These are phyloP conservation scores for Automeris io DNA, from an alignment of 2,888 invertebrate species.

Conservation along the genomic window DNA sequence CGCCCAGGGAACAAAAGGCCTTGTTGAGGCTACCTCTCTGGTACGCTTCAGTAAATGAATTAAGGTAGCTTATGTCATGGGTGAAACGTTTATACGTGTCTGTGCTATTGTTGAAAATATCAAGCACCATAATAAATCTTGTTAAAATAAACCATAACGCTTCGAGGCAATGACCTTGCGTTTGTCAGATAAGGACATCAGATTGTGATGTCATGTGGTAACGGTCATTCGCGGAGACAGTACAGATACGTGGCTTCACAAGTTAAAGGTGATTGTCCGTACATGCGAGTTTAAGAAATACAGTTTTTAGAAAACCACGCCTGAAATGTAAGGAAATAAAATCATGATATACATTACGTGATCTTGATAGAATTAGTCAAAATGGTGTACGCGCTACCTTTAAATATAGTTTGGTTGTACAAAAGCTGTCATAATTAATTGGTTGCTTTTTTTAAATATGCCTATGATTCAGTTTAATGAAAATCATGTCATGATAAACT, in stretches of 20 bases:
- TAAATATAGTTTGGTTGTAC: no score
- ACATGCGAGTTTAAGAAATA: constrained; percentile 4
- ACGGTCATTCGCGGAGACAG: constrained; percentile 12
- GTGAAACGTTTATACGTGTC: constrained; percentile 45
- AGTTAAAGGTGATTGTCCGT: constrained; percentile 28
- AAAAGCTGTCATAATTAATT: no score
- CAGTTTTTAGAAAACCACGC: not conserved
- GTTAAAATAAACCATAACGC: constrained; percentile 30
- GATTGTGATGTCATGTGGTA: constrained; percentile 15
- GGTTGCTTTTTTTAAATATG: no score
- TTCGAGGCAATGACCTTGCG: constrained; percentile 41
- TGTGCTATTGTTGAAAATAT: constrained; percentile 43
- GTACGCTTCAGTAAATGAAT: constrained; percentile 35
- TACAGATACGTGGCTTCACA: constrained; percentile 14
- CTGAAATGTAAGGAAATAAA: constrained; percentile 11
- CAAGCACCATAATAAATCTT: constrained; percentile 45
- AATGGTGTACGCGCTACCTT: no score
- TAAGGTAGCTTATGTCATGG: constrained; percentile 59
- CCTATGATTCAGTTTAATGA: no score
- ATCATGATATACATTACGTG: not conserved
- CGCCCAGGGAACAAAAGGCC: no score
- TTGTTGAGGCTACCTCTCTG: no score
- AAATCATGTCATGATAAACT: no score
- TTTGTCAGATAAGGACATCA: constrained; percentile 30
- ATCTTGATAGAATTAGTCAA: constrained; percentile 3